Evolutionary conservation across 2,797 vertebrate species (phyloP).

Genomic region (Enoplosus armatus): DNA sequence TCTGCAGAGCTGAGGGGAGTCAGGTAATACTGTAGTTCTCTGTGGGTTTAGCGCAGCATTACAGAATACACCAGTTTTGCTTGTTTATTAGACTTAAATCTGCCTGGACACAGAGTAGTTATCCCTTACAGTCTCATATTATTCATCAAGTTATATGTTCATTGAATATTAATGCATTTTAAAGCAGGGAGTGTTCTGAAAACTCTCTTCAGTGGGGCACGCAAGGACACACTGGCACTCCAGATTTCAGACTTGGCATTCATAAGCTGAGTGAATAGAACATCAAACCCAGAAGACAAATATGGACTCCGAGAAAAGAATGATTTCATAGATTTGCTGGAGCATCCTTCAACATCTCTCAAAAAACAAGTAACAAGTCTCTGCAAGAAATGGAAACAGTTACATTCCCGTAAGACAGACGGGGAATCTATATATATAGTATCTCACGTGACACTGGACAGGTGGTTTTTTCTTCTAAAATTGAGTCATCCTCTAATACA

Average conservation of each 20-base stretch:
- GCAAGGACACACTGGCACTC: constrained; percentile 1
- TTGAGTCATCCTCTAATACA: not conserved
- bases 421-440: too few relatives aligned
- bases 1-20: not conserved
- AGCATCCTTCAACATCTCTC: not conserved
- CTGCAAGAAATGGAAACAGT: not conserved
- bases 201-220: not conserved
- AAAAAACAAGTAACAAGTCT: not conserved
- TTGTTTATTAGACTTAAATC: not conserved
- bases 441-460: too few relatives aligned
- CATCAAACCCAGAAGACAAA: not conserved
- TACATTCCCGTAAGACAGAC: not conserved
- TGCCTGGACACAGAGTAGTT: not conserved
- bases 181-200: not conserved
- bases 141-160: not conserved
- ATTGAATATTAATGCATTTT: not conserved
- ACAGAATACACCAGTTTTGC: not conserved
- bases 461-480: not conserved
- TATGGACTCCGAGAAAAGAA: not conserved
- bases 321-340: not conserved
- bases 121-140: not conserved
- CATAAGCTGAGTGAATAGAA: not conserved
- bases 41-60: not conserved
- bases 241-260: not conserved
- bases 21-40: too few relatives aligned